These are phyloP conservation scores for Solea senegalensis DNA, from an alignment of 2,113 vertebrate genomes.

Conservation along the genomic window DNA sequence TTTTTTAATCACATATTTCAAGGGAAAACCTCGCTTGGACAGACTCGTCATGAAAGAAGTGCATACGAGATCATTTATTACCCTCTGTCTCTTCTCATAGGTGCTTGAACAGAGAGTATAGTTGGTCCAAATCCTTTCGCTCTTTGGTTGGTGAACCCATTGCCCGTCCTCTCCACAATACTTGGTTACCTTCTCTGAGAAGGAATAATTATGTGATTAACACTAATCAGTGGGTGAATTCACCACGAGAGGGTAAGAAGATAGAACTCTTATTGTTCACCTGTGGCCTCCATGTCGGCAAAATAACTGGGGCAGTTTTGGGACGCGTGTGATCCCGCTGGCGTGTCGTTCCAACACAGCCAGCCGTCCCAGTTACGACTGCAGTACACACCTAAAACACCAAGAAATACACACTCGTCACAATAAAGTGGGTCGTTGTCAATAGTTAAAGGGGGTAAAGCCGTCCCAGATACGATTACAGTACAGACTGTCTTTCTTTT, in stretches of 20 bases:
- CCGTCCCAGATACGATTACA: too few species aligned
- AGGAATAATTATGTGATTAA: constrained; percentile 1
- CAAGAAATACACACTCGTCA: not conserved
- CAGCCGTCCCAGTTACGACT: constrained; percentile 63
- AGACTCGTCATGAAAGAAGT: not conserved
- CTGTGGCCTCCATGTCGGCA: constrained; percentile 16
- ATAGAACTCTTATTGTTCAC: constrained; percentile 24
- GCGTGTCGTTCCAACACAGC: constrained; percentile 69
- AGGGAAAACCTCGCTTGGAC: too few species aligned
- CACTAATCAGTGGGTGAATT: not conserved
- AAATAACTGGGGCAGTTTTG: constrained; percentile 63
- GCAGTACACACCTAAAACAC: constrained; percentile 48
- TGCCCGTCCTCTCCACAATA: constrained; percentile 55
- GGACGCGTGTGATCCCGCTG: constrained; percentile 38
- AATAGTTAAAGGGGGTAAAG: too few species aligned
- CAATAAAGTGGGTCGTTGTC: too few species aligned
- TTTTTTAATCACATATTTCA: too few species aligned
- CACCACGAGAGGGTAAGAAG: not conserved
- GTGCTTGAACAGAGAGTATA: constrained; percentile 47
- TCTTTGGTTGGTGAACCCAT: constrained; percentile 60
- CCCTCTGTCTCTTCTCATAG: constrained; percentile 47
- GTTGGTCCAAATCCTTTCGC: constrained; percentile 46
- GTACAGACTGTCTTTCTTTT: too few species aligned
- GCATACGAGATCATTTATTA: not conserved
- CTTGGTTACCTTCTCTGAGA: constrained; percentile 54